Evolutionary conservation across 2,888 invertebrate species (phyloP).

Genomic region (Athripsodes cinereus): DNA sequence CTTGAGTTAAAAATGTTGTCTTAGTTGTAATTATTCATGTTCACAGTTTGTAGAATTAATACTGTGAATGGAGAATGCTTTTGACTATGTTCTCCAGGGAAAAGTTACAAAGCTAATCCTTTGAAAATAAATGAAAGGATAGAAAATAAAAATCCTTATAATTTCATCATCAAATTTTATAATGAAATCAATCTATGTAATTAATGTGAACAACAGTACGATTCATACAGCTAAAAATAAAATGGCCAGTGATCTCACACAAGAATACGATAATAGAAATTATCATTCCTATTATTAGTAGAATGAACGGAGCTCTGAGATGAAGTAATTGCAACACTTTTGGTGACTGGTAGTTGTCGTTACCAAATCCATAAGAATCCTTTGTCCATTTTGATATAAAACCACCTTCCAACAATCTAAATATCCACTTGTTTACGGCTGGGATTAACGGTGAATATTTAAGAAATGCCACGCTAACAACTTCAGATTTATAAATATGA

Average conservation of each 20-base stretch:
- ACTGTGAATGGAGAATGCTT: too few species aligned
- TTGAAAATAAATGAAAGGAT: too few species aligned
- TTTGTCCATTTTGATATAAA: constrained; percentile 22
- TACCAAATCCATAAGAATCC: constrained; percentile 7
- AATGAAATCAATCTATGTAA: too few species aligned
- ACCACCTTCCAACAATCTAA: constrained; percentile 19
- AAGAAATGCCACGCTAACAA: constrained; percentile 20
- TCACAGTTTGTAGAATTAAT: too few species aligned
- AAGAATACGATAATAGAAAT: constrained; percentile 13
- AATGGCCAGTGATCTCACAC: constrained; percentile 6
- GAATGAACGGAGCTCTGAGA: constrained; percentile 14
- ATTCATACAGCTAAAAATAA: too few species aligned
- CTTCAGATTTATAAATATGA: constrained; percentile 19
- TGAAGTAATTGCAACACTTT: constrained; percentile 11
- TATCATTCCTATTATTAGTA: constrained; percentile 16
- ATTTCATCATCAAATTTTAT: too few species aligned
- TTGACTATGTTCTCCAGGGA: too few species aligned
- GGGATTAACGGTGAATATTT: constrained; percentile 20
- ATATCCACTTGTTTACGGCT: constrained; percentile 20
- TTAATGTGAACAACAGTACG: too few species aligned
- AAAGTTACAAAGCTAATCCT: too few species aligned
- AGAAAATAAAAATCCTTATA: too few species aligned
- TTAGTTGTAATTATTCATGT: too few species aligned
- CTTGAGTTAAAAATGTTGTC: too few species aligned
- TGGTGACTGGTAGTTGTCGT: neutral